These are phyloP conservation scores for Heterotilapia buettikoferi DNA, from an alignment of 2,113 vertebrate genomes.

Conservation along the genomic window DNA sequence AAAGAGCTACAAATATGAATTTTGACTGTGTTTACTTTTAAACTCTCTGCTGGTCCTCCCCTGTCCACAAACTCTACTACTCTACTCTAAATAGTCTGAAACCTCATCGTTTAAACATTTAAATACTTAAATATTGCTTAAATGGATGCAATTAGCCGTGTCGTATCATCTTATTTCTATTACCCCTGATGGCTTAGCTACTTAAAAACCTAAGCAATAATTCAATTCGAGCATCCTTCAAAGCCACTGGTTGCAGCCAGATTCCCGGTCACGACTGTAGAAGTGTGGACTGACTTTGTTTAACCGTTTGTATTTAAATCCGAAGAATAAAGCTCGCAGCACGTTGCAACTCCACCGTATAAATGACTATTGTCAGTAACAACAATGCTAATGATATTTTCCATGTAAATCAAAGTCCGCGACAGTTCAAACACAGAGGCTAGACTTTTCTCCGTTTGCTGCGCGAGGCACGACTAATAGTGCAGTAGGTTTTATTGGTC, in stretches of 20 bases:
- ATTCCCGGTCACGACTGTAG: not conserved
- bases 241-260: not conserved
- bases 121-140: not conserved
- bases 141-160: not conserved
- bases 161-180: not conserved
- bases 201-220: not conserved
- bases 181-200: not conserved
- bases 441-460: conserved; percentile 44
- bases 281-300: conserved; percentile 3
- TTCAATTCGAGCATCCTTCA: not conserved
- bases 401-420: conserved; percentile 53
- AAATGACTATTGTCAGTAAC: conserved; percentile 33
- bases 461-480: conserved; percentile 61
- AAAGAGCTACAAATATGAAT: not conserved
- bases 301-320: conserved; percentile 1
- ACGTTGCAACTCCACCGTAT: not conserved
- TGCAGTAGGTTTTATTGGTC: conserved; percentile 66
- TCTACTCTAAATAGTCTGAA: not conserved
- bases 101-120: not conserved
- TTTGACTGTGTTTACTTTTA: not conserved
- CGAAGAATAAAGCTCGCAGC: not conserved
- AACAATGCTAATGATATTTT: conserved; percentile 52
- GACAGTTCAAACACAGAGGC: conserved; percentile 53
- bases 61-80: not conserved
- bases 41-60: not conserved